Evolutionary conservation across 2,888 invertebrate species (phyloP).

Genomic region (Osedax frankpressi): DNA sequence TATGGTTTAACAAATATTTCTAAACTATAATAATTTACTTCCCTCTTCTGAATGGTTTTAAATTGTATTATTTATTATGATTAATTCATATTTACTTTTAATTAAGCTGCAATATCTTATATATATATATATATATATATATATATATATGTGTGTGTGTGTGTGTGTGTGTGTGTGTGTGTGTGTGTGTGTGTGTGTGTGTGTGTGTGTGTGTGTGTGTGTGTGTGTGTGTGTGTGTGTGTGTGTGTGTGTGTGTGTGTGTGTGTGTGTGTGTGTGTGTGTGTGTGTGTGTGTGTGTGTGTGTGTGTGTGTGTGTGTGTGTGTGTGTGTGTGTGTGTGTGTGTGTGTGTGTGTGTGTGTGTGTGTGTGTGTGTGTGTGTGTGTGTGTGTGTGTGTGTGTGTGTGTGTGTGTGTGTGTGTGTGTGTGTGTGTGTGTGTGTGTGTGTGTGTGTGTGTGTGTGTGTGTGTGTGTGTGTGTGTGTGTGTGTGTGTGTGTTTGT

Average conservation of each 20-base stretch:
- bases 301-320: neutral
- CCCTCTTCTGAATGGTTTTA: too few species aligned
- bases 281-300: neutral
- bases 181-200: neutral
- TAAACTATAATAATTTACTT: too few species aligned
- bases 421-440: neutral
- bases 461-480: neutral
- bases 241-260: neutral
- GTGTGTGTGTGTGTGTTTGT: neutral
- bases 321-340: neutral
- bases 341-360: neutral
- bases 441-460: neutral
- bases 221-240: neutral
- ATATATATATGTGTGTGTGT: neutral
- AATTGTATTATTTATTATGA: too few species aligned
- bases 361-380: neutral
- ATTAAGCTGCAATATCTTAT: too few species aligned
- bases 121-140: too few species aligned
- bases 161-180: neutral
- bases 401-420: neutral
- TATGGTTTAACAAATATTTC: too few species aligned
- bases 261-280: neutral
- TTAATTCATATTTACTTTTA: too few species aligned
- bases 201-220: neutral
- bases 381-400: neutral